Conservation (phyloP, 2,113 vertebrate genomes). For the Etheostoma spectabile region DNA sequence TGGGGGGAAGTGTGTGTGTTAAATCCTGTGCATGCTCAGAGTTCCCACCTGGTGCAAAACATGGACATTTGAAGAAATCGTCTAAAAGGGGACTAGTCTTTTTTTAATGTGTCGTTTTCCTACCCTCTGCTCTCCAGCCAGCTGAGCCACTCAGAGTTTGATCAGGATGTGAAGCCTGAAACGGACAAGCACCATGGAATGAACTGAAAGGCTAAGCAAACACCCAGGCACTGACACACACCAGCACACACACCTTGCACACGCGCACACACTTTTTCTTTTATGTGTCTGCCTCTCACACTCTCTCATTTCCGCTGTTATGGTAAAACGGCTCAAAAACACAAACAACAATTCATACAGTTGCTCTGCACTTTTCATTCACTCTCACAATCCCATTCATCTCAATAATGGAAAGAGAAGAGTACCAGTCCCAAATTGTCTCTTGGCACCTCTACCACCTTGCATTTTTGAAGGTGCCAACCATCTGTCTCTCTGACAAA, state of each 20-base stretch:
- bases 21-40: conserved; percentile 33
- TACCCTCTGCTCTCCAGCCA: conserved; percentile 49
- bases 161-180: conserved; percentile 59
- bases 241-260: conserved; percentile 7
- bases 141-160: conserved; percentile 65
- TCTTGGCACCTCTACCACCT: conserved; percentile 42
- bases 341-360: conserved; percentile 22
- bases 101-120: conserved; percentile 29
- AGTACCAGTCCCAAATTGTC: conserved; percentile 43
- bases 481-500: conserved; percentile 53
- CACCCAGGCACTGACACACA: conserved; percentile 33
- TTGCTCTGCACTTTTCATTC: conserved; percentile 20
- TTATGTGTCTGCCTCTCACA: conserved; percentile 9
- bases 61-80: conserved; percentile 41
- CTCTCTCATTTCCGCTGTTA: conserved; percentile 17
- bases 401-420: conserved; percentile 53
- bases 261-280: conserved; percentile 17
- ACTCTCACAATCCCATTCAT: conserved; percentile 40
- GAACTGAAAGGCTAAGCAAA: conserved; percentile 62
- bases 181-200: conserved; percentile 49
- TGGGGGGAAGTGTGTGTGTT: conserved; percentile 31
- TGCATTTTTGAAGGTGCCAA: conserved; percentile 42
- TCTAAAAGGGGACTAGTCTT: conserved; percentile 45
- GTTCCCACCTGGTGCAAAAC: conserved; percentile 61
- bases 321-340: conserved; percentile 13